phyloP scores from a whole-genome alignment of 2,888 invertebrate genomes.

The Metopia argyrocephala region DNA sequence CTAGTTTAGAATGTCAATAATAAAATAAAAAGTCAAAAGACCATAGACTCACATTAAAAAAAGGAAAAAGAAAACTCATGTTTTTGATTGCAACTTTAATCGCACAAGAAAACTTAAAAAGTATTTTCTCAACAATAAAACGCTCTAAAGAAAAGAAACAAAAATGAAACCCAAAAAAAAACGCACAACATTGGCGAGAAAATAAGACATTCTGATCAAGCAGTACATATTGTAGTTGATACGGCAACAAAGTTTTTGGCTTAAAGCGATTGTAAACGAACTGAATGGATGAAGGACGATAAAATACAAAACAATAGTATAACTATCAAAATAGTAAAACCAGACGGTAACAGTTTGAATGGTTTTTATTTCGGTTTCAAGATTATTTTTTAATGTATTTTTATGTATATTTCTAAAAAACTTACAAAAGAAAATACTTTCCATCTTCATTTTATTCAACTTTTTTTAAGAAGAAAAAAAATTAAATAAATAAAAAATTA shows the following conservation, averaged over 20 bases:
- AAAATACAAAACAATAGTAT: neutral
- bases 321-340: constrained; percentile 20
- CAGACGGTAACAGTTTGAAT: constrained; percentile 31
- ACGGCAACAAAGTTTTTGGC: constrained; percentile 31
- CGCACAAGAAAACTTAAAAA: neutral
- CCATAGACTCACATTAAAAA: too few relatives aligned
- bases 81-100: neutral
- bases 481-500: constrained; percentile 20
- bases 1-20: too few relatives aligned
- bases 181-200: neutral
- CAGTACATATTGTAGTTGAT: constrained; percentile 19
- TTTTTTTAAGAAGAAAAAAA: too few relatives aligned
- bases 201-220: neutral
- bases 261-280: constrained; percentile 46
- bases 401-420: constrained; percentile 29
- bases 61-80: too few relatives aligned
- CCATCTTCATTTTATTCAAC: neutral
- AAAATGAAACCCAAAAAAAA: neutral
- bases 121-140: neutral
- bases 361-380: constrained; percentile 22
- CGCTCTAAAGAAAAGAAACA: neutral
- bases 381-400: constrained; percentile 29
- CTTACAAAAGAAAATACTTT: neutral
- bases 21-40: too few relatives aligned
- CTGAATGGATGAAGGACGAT: neutral